Base-by-base conservation (phyloP, 2,888 invertebrate genomes). In the Macaria liturata region DNA sequence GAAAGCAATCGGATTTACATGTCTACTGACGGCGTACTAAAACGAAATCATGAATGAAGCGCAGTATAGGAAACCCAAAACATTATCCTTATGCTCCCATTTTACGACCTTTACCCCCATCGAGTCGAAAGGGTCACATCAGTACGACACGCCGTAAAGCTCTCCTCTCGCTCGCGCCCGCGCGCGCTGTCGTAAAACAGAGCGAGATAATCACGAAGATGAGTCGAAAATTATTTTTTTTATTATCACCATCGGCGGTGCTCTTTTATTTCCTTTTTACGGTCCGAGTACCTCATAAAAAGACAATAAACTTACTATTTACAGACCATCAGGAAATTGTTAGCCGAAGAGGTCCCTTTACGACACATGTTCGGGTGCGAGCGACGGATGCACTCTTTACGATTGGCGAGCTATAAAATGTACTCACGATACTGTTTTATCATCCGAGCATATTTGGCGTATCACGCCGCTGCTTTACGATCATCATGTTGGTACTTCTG, bases 201-300 rank as follows among this genome's bases (percentile, higher is more conserved):
- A 91, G 84, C 78, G 91, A 86, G 91, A 91, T 86, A 87, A 87
- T 88, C 87, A 85, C 83, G 83, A 85, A 88, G 90, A 91, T 91
- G 91, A 91, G 91, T 88, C 88, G 91, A 91, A 90, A 91, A 90
- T 91, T 91, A 88, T 91, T 91, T 91, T 91, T 91, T 91, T 91
- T 91, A 91, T 91, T 91, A 91, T 90, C 92, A 88, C 92, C 91
- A 91, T 89, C 91, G 91, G 92, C 90, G 91, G 91, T 90, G 91
- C 92, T 89, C 91, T 92, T 92, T 92, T 92, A 92, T 92, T 92
- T 91, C 92, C 88, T 92, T 92, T 92, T 92, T 92, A 92, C 90
- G 91, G 90, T 90, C 91, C 88, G 91, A 92, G 92, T 92, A 92
- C 91, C 92, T 92, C 92, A 92, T 92, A 92, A 92, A 92, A 92